Evolutionary conservation across 2,113 vertebrate species (phyloP).

Genomic region (Hypanus sabinus): DNA sequence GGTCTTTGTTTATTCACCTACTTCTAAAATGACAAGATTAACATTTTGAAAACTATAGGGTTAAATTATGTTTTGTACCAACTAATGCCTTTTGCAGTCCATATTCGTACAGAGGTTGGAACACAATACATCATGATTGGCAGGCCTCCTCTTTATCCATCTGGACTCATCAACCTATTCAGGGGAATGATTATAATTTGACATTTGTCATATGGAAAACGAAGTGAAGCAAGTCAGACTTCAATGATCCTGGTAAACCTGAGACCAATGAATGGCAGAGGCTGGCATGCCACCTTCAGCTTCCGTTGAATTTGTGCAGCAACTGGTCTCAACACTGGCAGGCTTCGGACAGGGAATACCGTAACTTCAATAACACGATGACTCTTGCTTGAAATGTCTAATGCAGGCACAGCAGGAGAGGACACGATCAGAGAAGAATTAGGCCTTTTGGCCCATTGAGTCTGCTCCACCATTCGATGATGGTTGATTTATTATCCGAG

Average conservation of each 20-base stretch:
- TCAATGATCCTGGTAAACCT: neutral
- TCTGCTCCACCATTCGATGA: too few species aligned
- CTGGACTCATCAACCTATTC: neutral
- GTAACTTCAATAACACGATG: neutral
- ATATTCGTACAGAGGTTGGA: neutral
- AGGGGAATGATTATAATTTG: conserved; percentile 16
- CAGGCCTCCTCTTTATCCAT: neutral
- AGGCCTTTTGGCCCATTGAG: too few species aligned
- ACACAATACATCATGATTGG: neutral
- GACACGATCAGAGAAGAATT: neutral
- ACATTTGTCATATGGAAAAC: neutral
- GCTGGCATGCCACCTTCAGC: neutral
- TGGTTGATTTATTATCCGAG: too few species aligned
- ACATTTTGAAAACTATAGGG: neutral
- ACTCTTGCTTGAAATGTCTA: neutral
- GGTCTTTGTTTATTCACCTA: neutral
- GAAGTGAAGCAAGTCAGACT: conserved; percentile 17
- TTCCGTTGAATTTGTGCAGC: neutral
- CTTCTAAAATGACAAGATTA: neutral
- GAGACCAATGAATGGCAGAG: neutral
- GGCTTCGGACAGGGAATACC: neutral
- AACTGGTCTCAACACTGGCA: neutral
- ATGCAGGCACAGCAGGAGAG: neutral
- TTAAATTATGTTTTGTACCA: neutral
- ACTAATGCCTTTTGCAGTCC: neutral